These are phyloP conservation scores for Dendrocopos noguchii DNA, from an alignment of 2,113 vertebrate genomes.

Conservation along the genomic window DNA sequence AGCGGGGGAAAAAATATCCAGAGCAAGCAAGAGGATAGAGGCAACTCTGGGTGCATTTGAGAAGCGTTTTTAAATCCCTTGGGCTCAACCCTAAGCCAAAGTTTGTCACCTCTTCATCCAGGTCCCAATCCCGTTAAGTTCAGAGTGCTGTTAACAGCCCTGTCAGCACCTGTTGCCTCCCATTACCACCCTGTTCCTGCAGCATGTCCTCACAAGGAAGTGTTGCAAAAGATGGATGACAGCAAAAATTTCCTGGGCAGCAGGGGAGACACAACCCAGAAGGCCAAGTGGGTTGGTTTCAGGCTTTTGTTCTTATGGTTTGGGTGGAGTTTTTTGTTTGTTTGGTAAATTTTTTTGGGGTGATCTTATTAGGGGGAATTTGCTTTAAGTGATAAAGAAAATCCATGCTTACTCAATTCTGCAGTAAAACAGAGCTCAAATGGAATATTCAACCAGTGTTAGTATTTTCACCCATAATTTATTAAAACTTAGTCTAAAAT, in stretches of 20 bases:
- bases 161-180: not conserved
- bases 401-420: not conserved
- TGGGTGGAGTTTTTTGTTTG: not conserved
- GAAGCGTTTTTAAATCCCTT: not conserved
- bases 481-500: not conserved
- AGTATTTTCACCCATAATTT: not conserved
- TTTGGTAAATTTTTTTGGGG: not conserved
- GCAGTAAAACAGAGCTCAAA: not conserved
- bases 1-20: not conserved
- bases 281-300: not conserved
- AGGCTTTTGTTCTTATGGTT: not conserved
- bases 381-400: not conserved
- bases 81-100: not conserved
- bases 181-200: not conserved
- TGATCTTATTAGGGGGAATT: not conserved
- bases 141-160: not conserved
- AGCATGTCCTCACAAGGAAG: not conserved
- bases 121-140: not conserved
- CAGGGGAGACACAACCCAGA: not conserved
- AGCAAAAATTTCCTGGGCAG: not conserved
- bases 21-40: accelerated
- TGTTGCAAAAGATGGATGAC: not conserved
- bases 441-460: not conserved
- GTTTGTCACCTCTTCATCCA: not conserved
- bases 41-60: not conserved